A percentile compares a stretch with the other conserved stretches of the same genome.
phyloP scores from a whole-genome alignment of 2,888 invertebrate species.

The Eretmocerus hayati region DNA sequence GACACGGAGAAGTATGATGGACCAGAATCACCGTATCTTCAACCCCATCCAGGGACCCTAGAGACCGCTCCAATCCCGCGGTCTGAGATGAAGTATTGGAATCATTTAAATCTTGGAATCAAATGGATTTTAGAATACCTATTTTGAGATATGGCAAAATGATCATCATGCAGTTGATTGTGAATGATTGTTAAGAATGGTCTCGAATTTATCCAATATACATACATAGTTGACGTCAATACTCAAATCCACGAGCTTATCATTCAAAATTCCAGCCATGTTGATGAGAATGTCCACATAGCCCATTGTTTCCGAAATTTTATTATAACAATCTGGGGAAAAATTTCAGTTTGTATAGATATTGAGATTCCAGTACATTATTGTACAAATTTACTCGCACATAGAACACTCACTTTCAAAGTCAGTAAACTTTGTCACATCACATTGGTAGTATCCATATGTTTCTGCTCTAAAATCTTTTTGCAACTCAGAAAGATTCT shows the following conservation, averaged over 20 bases:
- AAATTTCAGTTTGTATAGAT: not conserved
- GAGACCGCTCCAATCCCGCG: too few species aligned
- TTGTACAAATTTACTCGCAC: not conserved
- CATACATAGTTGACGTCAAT: conserved; percentile 38
- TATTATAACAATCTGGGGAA: conserved; percentile 34
- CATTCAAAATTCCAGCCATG: conserved; percentile 38
- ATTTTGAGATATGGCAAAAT: not conserved
- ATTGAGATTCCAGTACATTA: too few species aligned
- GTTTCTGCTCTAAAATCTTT: conserved; percentile 46
- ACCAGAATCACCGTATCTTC: too few species aligned
- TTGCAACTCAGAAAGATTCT: conserved; percentile 37
- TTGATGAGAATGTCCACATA: conserved; percentile 50
- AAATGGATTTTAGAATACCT: too few species aligned
- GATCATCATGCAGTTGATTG: not conserved
- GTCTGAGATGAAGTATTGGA: too few species aligned
- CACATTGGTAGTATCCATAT: conserved; percentile 48
- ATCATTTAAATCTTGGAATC: too few species aligned
- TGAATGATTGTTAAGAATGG: not conserved
- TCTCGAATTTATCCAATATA: too few species aligned
- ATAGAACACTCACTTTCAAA: conserved; percentile 41
- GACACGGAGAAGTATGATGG: too few species aligned
- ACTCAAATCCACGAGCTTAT: conserved; percentile 29
- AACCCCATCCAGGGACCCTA: too few species aligned
- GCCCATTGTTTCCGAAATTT: conserved; percentile 27
- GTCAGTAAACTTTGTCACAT: conserved; percentile 48